Evolutionary conservation across 2,888 invertebrate genomes (phyloP).

Genomic region (Cantharis nigra): DNA sequence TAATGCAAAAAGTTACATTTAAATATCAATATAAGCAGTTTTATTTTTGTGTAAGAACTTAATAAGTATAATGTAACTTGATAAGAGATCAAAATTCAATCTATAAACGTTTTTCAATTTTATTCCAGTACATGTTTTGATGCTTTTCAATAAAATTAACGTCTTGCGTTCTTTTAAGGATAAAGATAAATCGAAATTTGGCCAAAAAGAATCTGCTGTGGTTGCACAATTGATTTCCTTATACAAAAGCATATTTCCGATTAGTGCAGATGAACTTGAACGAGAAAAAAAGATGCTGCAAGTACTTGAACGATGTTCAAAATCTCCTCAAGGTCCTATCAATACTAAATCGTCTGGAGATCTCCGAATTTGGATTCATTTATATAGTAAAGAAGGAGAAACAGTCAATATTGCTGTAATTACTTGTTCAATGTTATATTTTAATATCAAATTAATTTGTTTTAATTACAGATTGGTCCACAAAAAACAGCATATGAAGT

Average conservation of each 20-base stretch:
- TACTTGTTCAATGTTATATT: background rate
- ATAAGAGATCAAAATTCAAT: too few species aligned
- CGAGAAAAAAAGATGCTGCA: constrained; percentile 77
- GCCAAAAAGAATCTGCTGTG: constrained; percentile 73
- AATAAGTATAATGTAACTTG: too few species aligned
- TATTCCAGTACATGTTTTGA: background rate
- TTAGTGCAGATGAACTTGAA: constrained; percentile 73
- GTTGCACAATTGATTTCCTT: constrained; percentile 76
- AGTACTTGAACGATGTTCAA: constrained; percentile 71
- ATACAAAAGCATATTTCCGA: constrained; percentile 79
- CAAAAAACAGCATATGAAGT: constrained; percentile 77
- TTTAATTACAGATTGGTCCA: constrained; percentile 68
- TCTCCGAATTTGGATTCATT: constrained; percentile 78
- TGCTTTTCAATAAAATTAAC: background rate
- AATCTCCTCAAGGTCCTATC: constrained; percentile 63
- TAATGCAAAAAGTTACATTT: too few species aligned
- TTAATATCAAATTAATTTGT: background rate
- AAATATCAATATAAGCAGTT: too few species aligned
- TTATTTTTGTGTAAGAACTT: too few species aligned
- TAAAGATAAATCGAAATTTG: constrained; percentile 63
- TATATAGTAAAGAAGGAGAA: constrained; percentile 66
- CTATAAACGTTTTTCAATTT: background rate
- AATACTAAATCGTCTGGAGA: constrained; percentile 75
- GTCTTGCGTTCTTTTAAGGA: constrained; percentile 41
- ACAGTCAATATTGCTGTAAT: constrained; percentile 66